A percentile compares a stretch with the other conserved stretches of the same genome.
Evolutionary conservation across 2,888 invertebrate genomes (phyloP).

Genomic region (Allolobophora icterica): DNA sequence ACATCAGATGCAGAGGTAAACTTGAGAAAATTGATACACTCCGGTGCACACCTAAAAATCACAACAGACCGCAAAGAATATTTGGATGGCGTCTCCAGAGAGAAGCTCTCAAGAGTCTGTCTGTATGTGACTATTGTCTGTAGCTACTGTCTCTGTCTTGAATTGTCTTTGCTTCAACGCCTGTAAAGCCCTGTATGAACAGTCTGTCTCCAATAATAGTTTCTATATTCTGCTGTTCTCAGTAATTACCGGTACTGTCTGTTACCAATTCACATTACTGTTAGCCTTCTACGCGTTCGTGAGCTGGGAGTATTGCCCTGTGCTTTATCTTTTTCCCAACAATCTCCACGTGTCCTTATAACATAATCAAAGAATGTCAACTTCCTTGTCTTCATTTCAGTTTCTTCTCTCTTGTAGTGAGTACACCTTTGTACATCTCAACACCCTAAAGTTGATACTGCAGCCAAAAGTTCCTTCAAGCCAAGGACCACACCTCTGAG

Average conservation of each 20-base stretch:
- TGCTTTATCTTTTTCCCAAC: background rate
- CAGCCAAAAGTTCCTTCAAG: background rate
- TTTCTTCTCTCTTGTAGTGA: too few species aligned
- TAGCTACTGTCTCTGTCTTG: too few species aligned
- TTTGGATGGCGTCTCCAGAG: background rate
- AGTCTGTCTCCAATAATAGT: background rate
- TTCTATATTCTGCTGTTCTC: background rate
- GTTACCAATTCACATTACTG: background rate
- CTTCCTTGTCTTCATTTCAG: background rate
- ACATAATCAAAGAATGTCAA: background rate
- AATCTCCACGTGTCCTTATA: background rate
- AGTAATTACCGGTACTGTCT: background rate
- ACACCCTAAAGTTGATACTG: background rate
- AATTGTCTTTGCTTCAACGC: background rate
- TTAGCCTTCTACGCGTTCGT: background rate
- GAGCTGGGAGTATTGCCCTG: background rate
- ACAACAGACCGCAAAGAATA: background rate
- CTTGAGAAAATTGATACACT: conserved; percentile 91
- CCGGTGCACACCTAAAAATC: conserved; percentile 85
- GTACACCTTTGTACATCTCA: background rate
- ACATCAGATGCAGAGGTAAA: conserved; percentile 97
- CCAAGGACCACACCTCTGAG: background rate
- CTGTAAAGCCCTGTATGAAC: background rate
- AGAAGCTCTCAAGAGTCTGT: background rate
- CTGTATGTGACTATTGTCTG: background rate